Base-by-base conservation (phyloP, 2,888 invertebrate genomes). In the Lycia hirtaria region DNA sequence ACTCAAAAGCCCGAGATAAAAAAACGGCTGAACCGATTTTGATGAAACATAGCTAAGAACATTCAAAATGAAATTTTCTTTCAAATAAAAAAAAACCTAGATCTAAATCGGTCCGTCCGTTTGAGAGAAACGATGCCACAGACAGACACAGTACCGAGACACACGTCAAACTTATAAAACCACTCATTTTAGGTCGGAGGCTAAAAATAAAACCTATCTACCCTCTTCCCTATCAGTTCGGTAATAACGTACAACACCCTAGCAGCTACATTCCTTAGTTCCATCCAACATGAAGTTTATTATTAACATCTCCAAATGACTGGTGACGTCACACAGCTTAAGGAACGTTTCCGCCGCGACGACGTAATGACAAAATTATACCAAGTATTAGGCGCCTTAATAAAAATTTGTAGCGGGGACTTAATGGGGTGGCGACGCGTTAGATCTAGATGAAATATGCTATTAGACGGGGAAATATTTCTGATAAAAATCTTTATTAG, bases 361-460 rank as follows among this genome's bases (percentile, higher is more conserved):
- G 62, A 62, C 57, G 74, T 86, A 89, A 91, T 83, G 90, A 87
- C 83, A 83, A 90, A 89, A 91, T 91, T 91, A 91, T 91, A 80
- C 91, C 72, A 73, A 75, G 89, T 74, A 88, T 90, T 90, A 88
- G 80, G 80, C 83, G 72, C 81, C 76, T 83, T 87, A 86, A 87
- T 88, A 90, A 90, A 91, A 91, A 90, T 90, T 89, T 88, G 88
- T 83, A 79, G 75, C 84, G 83, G 81, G 76, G 37, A 73, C 79
- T 77, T 73, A 72, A 72, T 78, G 76, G 71, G 72, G 12, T 5
- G n/a, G 28, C 22, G 24, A 53, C 33, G 38, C 37, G 22, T 14
- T 33, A 28, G 33, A 41, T 55, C 48, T 47, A 24, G 7, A 37
- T 28, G 24, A 40, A 40, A 40, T 40, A 40, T 40, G 22, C 20